Percentiles rank a stretch among this genome's conserved stretches.
phyloP scores from a whole-genome alignment of 2,888 invertebrate species.

The Dendrolimus pini region DNA sequence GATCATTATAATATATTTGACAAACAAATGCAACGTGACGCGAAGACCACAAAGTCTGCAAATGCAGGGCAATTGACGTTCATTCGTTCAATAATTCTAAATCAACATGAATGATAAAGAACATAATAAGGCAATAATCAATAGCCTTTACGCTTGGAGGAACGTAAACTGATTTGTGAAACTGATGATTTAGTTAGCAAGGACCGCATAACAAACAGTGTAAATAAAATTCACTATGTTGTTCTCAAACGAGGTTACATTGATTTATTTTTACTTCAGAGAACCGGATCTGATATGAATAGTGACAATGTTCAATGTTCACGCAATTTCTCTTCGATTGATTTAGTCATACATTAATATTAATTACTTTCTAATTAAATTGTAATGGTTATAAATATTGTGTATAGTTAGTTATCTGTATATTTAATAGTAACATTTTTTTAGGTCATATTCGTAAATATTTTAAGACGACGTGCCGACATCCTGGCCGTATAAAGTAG shows the following conservation, averaged over 20 bases:
- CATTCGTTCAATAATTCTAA: conserved; percentile 7
- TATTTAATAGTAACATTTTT: no score
- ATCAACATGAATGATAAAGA: background rate
- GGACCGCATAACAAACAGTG: conserved; percentile 1
- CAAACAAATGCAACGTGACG: no score
- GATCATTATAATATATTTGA: no score
- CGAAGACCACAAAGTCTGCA: no score
- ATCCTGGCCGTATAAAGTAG: no score
- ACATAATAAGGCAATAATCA: background rate
- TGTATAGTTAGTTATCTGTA: no score
- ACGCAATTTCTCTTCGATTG: background rate
- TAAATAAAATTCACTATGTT: background rate
- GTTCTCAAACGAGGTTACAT: background rate
- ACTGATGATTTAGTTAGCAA: conserved; percentile 3
- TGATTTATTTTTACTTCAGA: background rate
- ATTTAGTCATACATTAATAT: no score
- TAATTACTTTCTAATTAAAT: no score
- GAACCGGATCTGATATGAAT: background rate
- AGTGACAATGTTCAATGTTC: background rate
- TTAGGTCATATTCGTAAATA: no score
- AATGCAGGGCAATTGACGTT: background rate
- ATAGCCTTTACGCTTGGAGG: conserved; percentile 18
- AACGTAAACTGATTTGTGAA: conserved; percentile 18
- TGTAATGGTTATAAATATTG: no score
- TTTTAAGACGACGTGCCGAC: no score